Conservation (phyloP, 2,797 vertebrate genomes). For the Borostomias antarcticus region DNA sequence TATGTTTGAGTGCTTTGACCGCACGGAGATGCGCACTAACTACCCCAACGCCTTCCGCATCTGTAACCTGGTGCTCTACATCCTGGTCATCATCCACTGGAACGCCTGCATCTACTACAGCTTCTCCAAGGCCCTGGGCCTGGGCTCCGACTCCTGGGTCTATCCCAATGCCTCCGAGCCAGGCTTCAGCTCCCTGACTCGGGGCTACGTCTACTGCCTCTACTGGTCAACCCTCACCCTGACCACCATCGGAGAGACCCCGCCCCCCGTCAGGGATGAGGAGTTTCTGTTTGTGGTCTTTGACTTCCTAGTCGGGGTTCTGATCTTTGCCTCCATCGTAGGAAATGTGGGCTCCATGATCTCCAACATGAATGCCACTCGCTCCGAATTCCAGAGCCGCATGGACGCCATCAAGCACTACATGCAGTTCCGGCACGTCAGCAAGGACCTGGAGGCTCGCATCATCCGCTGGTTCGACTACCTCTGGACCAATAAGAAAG, state of each 20-base stretch:
- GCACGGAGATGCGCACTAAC: conserved; percentile 92
- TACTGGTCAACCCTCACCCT: conserved; percentile 97
- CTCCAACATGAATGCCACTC: conserved; percentile 95
- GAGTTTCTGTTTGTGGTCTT: conserved; percentile 96
- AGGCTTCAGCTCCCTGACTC: conserved; percentile 78
- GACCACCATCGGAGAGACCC: conserved; percentile 95
- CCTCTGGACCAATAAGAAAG: conserved; percentile 95
- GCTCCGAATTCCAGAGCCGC: conserved; percentile 90
- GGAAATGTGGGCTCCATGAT: conserved; percentile 97
- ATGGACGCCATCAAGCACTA: conserved; percentile 93
- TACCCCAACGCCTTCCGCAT: conserved; percentile 94
- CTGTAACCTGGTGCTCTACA: conserved; percentile 91
- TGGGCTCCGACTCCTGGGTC: conserved; percentile 93
- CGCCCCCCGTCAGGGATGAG: conserved; percentile 89
- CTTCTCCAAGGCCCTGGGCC: conserved; percentile 92
- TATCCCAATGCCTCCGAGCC: conserved; percentile 88
- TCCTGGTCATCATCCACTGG: conserved; percentile 97
- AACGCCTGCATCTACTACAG: conserved; percentile 95
- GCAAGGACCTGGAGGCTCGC: conserved; percentile 88
- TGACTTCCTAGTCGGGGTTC: conserved; percentile 90
- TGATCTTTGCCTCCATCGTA: conserved; percentile 97
- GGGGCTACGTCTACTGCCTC: conserved; percentile 90
- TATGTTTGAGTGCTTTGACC: conserved; percentile 93
- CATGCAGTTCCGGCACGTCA: conserved; percentile 97
- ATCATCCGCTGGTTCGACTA: conserved; percentile 98